These are phyloP conservation scores for Trinectes maculatus DNA, from an alignment of 2,113 vertebrate species.

Conservation along the genomic window DNA sequence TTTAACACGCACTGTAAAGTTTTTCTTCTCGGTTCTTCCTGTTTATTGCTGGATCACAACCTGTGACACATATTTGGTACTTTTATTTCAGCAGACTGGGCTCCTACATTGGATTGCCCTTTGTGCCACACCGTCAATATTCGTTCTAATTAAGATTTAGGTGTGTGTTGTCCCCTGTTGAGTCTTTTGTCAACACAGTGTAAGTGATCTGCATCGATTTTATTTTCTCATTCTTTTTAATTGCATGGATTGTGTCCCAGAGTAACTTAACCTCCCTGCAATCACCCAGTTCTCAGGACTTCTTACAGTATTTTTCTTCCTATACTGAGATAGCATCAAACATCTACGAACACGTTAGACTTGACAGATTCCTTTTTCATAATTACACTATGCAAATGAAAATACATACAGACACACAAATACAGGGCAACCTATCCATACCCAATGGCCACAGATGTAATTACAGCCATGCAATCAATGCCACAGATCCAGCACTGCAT, in stretches of 20 bases:
- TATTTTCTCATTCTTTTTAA: conserved; percentile 79
- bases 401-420: neutral
- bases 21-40: neutral
- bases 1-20: neutral
- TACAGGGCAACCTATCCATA: neutral
- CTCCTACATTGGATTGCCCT: conserved; percentile 43
- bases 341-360: neutral
- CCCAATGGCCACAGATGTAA: conserved; percentile 5
- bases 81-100: conserved; percentile 33
- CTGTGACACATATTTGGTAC: conserved; percentile 1
- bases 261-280: conserved; percentile 60
- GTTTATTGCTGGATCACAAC: neutral
- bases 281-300: conserved; percentile 20
- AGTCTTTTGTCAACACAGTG: conserved; percentile 76
- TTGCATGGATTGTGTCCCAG: conserved; percentile 63
- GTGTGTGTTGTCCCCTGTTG: conserved; percentile 70
- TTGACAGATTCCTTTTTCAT: rapidly evolving
- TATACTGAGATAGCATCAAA: neutral
- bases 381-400: neutral
- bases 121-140: conserved; percentile 68
- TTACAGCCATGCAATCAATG: conserved; percentile 24
- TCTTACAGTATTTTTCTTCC: conserved; percentile 20
- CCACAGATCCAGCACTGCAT: conserved; percentile 11
- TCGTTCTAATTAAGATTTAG: conserved; percentile 80
- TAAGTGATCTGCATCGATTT: conserved; percentile 80